Base-by-base conservation (phyloP, 2,113 vertebrate genomes). In the rat (Rattus norvegicus) region DNA sequence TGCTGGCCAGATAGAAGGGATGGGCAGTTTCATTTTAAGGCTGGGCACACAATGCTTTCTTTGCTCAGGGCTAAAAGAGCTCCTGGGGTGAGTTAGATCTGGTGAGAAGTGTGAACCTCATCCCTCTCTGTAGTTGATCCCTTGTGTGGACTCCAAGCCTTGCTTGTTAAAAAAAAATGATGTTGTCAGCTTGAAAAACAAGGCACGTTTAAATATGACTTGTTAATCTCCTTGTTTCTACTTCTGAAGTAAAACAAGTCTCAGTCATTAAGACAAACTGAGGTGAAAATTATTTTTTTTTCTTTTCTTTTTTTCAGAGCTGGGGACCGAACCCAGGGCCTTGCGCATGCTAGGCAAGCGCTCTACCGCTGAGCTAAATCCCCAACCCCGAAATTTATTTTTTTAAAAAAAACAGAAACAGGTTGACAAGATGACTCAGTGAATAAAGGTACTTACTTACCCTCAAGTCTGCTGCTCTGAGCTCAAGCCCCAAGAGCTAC, bases 181-280 rank as follows among this genome's bases (percentile, higher is more conserved):
- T 33, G 22, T 47, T 36, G n/a, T 19, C 30, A 33, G 81, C 20
- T 69, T 28, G 19, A 52, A 77, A 89, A 77, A 36, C 30, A 14
- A 73, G 10, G 1, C 43, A 56, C 7, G 2, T 91, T 85, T 54
- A 59, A 73, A 0, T 56, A 43, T 5, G 20, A 6, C 17, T 52
- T 92, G 20, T 96, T 94, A 61, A 8, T 98, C 97, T 47, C 24
- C 97, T 98, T 36, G 94, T 97, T 96, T 6, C 95, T 98, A 98
- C 73, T 83, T 98, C 86, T 96, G 97, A 97, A 97, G 63, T 70
- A 54, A 70, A 69, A 72, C 33, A 72, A 3, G 47, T 88, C 98
- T 97, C 99, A 99, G 90, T 98, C 99, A 22, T 98, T 98, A 98
- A 99, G 99, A 98, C 99, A 99, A 98, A 99, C 98, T 13, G 99